Conservation (phyloP, 2,797 vertebrate species). For the Pseudochirops corinnae region DNA sequence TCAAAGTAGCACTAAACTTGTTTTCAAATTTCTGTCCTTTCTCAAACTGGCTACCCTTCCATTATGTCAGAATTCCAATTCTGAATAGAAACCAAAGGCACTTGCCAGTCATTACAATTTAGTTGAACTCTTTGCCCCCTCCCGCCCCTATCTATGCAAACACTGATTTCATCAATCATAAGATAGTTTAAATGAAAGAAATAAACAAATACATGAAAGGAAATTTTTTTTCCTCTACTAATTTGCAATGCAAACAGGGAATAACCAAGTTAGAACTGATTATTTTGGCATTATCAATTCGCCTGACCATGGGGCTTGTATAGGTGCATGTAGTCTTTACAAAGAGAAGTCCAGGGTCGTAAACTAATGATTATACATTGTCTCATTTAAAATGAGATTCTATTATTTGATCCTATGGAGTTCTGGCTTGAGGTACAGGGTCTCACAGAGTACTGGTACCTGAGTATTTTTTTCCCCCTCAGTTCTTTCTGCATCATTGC, state of each 20-base stretch:
- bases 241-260: not conserved
- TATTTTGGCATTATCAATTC: not conserved
- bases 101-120: not conserved
- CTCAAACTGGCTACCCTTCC: not conserved
- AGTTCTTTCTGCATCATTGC: not conserved
- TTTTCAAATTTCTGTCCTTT: not conserved
- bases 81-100: not conserved
- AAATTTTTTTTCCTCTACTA: not conserved
- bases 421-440: not conserved
- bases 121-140: not conserved
- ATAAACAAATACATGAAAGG: not conserved
- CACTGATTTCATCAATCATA: not conserved
- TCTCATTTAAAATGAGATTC: not conserved
- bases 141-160: not conserved
- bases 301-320: not conserved
- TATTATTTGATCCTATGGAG: not conserved
- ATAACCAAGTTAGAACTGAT: not conserved
- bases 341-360: not conserved
- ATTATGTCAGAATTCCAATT: not conserved
- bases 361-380: not conserved
- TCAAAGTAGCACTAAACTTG: conserved; percentile 2
- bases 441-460: not conserved
- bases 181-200: not conserved
- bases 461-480: not conserved
- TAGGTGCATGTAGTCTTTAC: not conserved